These are phyloP conservation scores for Neodon shergylaensis DNA, from an alignment of 2,113 vertebrate species.

Conservation along the genomic window DNA sequence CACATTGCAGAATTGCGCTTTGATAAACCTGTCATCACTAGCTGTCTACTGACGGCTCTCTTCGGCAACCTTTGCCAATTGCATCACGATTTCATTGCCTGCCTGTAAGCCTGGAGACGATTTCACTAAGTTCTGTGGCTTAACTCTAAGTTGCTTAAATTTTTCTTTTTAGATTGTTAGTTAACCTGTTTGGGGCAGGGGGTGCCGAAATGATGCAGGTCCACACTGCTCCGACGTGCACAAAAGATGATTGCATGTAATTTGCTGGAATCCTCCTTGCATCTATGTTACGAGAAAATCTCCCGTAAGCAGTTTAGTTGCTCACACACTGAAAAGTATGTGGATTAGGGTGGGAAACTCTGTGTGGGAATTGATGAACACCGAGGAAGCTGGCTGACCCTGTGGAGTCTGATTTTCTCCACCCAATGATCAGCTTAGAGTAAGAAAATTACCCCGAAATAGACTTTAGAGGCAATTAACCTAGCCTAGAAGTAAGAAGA, in stretches of 20 bases:
- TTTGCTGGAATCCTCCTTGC: constrained; percentile 66
- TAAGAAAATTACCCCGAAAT: constrained; percentile 21
- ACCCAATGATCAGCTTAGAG: constrained; percentile 57
- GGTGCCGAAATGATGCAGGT: neutral
- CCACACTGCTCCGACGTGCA: neutral
- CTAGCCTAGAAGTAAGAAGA: neutral
- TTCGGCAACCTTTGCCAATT: neutral
- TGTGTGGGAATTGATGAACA: constrained; percentile 73
- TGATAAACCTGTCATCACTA: neutral
- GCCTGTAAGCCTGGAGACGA: neutral
- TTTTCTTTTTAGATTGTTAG: neutral
- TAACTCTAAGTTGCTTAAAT: neutral
- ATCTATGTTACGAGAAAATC: constrained; percentile 76
- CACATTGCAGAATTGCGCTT: neutral
- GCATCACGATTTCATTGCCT: neutral
- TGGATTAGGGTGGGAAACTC: constrained; percentile 75
- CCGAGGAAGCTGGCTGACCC: constrained; percentile 11
- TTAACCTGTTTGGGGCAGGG: neutral
- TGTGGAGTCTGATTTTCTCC: constrained; percentile 56
- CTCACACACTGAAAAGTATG: constrained; percentile 76
- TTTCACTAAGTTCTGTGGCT: neutral
- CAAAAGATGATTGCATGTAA: constrained; percentile 61
- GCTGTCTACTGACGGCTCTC: neutral
- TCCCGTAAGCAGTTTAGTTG: constrained; percentile 76
- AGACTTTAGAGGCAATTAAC: constrained; percentile 15